Percentiles rank a stretch among this genome's conserved stretches.
phyloP scores from a whole-genome alignment of 2,888 invertebrate genomes.

The Dynastes hyllus region DNA sequence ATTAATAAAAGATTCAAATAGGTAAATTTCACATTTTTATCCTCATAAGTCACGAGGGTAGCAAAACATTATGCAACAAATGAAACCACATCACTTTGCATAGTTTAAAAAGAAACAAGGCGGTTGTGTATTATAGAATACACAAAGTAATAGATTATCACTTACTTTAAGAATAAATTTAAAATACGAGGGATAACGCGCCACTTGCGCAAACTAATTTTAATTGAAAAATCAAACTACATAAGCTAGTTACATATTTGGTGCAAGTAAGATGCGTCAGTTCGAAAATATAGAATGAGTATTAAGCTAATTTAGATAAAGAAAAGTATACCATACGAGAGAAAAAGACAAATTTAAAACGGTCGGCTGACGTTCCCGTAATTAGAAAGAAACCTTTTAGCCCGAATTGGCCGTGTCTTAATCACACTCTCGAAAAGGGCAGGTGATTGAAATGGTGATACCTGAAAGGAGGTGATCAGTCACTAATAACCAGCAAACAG shows the following conservation, averaged over 20 bases:
- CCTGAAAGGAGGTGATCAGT: conserved; percentile 54
- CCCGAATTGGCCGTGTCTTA: conserved; percentile 46
- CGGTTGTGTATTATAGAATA: too few relatives aligned
- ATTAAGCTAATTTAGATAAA: conserved; percentile 5
- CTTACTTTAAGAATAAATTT: too few relatives aligned
- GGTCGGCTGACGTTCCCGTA: conserved; percentile 32
- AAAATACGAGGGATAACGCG: too few relatives aligned
- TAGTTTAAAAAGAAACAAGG: too few relatives aligned
- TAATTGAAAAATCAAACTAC: neutral
- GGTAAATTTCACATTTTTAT: too few relatives aligned
- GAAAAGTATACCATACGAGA: conserved; percentile 1
- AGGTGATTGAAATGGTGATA: conserved; percentile 54
- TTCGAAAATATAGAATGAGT: too few relatives aligned
- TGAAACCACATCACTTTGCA: too few relatives aligned
- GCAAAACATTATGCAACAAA: too few relatives aligned
- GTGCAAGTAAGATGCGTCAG: neutral
- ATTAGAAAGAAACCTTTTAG: conserved; percentile 45
- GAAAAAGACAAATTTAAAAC: conserved; percentile 9
- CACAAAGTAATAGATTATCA: too few relatives aligned
- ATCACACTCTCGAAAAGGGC: conserved; percentile 47
- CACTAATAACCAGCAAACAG: conserved; percentile 53
- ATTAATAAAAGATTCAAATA: too few relatives aligned
- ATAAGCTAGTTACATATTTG: neutral
- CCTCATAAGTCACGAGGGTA: too few relatives aligned
- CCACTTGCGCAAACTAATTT: too few relatives aligned